Percentiles rank a stretch among this genome's conserved stretches.
These are phyloP conservation scores for Adela reaumurella DNA, from an alignment of 2,888 invertebrate species.

Conservation along the genomic window DNA sequence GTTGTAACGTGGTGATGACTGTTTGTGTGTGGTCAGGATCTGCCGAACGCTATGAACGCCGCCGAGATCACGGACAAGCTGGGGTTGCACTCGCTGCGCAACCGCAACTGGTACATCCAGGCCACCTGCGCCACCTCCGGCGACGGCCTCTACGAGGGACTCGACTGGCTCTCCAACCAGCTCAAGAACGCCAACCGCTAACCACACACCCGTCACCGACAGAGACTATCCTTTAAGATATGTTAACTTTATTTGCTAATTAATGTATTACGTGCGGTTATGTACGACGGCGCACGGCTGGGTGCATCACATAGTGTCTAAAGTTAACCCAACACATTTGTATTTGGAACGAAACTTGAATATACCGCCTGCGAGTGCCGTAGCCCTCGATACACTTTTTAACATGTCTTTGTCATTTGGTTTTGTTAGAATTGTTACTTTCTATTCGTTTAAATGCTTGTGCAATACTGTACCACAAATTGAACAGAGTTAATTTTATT, in stretches of 20 bases:
- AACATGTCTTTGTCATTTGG: neutral
- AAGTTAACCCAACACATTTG: constrained; percentile 44
- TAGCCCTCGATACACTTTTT: neutral
- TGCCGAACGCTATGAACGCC: constrained; percentile 99
- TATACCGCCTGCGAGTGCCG: neutral
- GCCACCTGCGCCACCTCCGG: constrained; percentile 98
- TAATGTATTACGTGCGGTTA: constrained; percentile 53
- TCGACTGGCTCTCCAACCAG: constrained; percentile 99
- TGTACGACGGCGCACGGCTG: constrained; percentile 27
- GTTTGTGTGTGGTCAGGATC: constrained; percentile 65
- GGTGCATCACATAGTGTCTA: constrained; percentile 33
- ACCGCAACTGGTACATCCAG: constrained; percentile 97
- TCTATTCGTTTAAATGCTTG: too few relatives aligned
- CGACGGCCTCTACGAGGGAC: constrained; percentile 97
- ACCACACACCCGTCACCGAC: constrained; percentile 35
- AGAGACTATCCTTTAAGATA: constrained; percentile 58
- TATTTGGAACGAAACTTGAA: constrained; percentile 19
- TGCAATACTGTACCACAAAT: neutral
- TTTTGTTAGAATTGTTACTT: neutral
- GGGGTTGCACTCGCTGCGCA: constrained; percentile 95
- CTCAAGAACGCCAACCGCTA: constrained; percentile 98
- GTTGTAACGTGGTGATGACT: too few relatives aligned
- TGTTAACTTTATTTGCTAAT: constrained; percentile 57
- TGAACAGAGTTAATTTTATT: neutral
- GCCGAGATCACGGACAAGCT: constrained; percentile 99